Base-by-base conservation (phyloP, 1,140 invertebrate species). In the Lamellibrachia luymesi region DNA sequence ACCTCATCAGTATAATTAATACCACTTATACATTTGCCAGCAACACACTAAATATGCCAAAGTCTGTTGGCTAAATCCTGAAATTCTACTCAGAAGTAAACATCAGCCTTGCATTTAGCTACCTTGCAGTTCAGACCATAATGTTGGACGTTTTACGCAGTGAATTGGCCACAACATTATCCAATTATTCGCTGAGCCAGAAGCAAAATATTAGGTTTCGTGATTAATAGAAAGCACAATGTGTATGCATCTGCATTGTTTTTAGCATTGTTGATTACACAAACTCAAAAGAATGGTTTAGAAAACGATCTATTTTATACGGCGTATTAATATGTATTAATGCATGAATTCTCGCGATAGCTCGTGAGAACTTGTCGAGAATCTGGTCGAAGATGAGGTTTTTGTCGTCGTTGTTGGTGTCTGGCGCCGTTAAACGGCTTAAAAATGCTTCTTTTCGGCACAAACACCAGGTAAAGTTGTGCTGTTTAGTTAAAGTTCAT, bases 71-170 rank as follows among this genome's bases (percentile, higher is more conserved):
- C 25, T 4, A 80, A 80, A 80, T 80, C 64, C 2, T 13, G 64
- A 80, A 22, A 80, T 17, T 80, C 64, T 80, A 80, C 25, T 80
- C 4, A 80, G 8, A 80, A 80, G 64, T 80, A 80, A 80, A 80
- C 64, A 80, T 80, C 64, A 80, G 13, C 17, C 64, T 80, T 80
- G 64, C 64, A 80, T 22, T 38, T 38, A 17, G 1, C 64, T 80
- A 80, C 64, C 64, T 2, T 80, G 64, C 64, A 80, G 25, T 80
- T 80, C 64, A 80, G 64, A 80, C 64, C 64, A 80, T 80, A 80
- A 56, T 56, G 64, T 80, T 80, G 64, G 64, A 80, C 64, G 64
- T 80, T 80, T 80, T 80, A 80, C 64, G 64, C 64, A 80, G 64
- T 2, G 64, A 80, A 10, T 80, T 0, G 64, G 64, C 25, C 25